A percentile compares a stretch with the other conserved stretches of the same genome.
phyloP scores from a whole-genome alignment of 2,888 invertebrate genomes.

The Dorcus parallelipipedus region DNA sequence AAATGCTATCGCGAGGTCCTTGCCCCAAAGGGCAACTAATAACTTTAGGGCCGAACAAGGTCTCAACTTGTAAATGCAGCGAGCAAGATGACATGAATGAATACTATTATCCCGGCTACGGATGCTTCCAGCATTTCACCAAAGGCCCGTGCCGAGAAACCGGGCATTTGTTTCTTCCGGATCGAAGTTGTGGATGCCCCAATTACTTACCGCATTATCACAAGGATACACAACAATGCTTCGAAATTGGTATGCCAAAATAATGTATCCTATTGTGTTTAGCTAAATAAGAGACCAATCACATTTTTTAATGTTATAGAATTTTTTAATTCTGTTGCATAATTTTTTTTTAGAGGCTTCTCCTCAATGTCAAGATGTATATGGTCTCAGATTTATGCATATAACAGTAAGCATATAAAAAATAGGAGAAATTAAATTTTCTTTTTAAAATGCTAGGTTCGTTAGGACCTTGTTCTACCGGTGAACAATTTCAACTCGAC shows the following conservation, averaged over 20 bases:
- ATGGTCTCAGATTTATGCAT: too few species aligned
- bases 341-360: too few species aligned
- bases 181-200: slow-evolving; percentile 70
- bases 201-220: slow-evolving; percentile 71
- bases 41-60: slow-evolving; percentile 55
- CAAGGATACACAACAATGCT: slow-evolving; percentile 65
- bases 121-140: slow-evolving; percentile 78
- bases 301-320: too few species aligned
- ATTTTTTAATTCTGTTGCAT: too few species aligned
- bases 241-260: slow-evolving; percentile 62
- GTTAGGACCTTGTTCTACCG: slow-evolving; percentile 70
- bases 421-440: slow-evolving; percentile 1
- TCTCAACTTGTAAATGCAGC: slow-evolving; percentile 62
- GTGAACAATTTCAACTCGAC: slow-evolving; percentile 66
- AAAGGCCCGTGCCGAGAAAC: slow-evolving; percentile 73
- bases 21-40: slow-evolving; percentile 73
- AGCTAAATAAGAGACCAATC: too few species aligned
- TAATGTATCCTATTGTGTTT: too few species aligned
- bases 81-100: slow-evolving; percentile 47
- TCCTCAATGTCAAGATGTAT: too few species aligned
- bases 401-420: too few species aligned
- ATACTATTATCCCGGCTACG: slow-evolving; percentile 51
- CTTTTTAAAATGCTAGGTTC: slow-evolving; percentile 54
- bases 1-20: slow-evolving; percentile 67
- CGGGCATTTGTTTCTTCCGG: slow-evolving; percentile 76